phyloP scores from a whole-genome alignment of 1,140 invertebrate species.

The Nilaparvata lugens region DNA sequence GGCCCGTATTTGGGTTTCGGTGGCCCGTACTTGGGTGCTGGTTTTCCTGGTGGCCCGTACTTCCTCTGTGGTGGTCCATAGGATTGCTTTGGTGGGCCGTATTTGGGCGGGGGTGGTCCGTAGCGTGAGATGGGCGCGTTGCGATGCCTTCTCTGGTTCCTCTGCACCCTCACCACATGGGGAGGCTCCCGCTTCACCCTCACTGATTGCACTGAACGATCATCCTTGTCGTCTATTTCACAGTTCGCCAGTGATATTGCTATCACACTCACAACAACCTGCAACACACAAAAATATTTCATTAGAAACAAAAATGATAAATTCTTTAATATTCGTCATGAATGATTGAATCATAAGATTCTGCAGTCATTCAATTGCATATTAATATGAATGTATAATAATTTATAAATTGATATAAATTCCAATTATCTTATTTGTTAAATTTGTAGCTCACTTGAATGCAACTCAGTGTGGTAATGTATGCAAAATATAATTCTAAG shows the following conservation, averaged over 20 bases:
- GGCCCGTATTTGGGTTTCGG: conserved; percentile 25
- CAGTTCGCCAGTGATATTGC: neutral
- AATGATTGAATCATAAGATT: too few relatives aligned
- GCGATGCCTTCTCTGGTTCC: conserved; percentile 1
- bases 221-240: neutral
- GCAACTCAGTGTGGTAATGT: too few relatives aligned
- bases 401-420: too few relatives aligned
- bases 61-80: conserved; percentile 17
- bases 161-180: conserved; percentile 7
- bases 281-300: neutral
- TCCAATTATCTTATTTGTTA: too few relatives aligned
- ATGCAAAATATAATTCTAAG: too few relatives aligned
- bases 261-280: neutral
- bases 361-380: too few relatives aligned
- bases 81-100: conserved; percentile 6
- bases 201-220: neutral
- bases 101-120: conserved; percentile 19
- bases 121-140: conserved; percentile 24
- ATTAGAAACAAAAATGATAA: too few relatives aligned
- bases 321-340: too few relatives aligned
- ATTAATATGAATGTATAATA: too few relatives aligned
- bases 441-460: too few relatives aligned
- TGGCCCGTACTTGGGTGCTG: conserved; percentile 13
- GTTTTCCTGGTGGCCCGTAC: conserved; percentile 12
- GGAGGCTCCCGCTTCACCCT: conserved; percentile 16